Base-by-base conservation (phyloP, 2,888 invertebrate species). In the Nymphalis c-album region DNA sequence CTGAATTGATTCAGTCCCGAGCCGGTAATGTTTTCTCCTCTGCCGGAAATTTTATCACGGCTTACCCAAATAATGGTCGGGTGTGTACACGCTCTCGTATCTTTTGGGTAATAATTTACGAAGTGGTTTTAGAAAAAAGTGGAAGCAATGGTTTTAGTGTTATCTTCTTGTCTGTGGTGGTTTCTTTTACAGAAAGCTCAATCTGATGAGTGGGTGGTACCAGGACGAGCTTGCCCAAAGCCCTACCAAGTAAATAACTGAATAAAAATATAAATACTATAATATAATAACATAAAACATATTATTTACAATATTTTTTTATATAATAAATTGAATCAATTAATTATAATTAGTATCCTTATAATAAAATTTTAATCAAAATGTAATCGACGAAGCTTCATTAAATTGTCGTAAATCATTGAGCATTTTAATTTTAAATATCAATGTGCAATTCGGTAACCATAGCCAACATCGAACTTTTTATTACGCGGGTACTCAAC, bases 1-100 rank as follows among this genome's bases (percentile, higher is more conserved):
- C 64, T 68, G 70, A 74, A 72, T 74, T 74, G 74, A 72, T 74
- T 73, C 60, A 60, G 63, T 60, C 67, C 71, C 64, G 58, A 53
- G 51, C 67, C 60, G 67, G 69, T 55, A 70, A 70, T 68, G 70
- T 70, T 70, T 68, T 63, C 71, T 63, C 60, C 60, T 60, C 53
- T 26, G 51, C 67, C 69, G 71, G 69, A 71, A 65, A 69, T 71
- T 69, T 71, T 71, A 71, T 67, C 69, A 69, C 60, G 64, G 55
- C 61, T 47, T 68, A 64, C 57, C 60, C 60, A 63, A 68, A 69
- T 69, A 71, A 60, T 72, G 71, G 71, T 63, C 51, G 70, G 69
- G 72, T 74, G 71, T 74, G 71, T 71, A 71, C 61, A 51, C 59
- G 59, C 58, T 67, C 58, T 18, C 47, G 53, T 35, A 59, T 67